These are phyloP conservation scores for Clanis bilineata DNA, from an alignment of 2,888 invertebrate species.

Conservation along the genomic window DNA sequence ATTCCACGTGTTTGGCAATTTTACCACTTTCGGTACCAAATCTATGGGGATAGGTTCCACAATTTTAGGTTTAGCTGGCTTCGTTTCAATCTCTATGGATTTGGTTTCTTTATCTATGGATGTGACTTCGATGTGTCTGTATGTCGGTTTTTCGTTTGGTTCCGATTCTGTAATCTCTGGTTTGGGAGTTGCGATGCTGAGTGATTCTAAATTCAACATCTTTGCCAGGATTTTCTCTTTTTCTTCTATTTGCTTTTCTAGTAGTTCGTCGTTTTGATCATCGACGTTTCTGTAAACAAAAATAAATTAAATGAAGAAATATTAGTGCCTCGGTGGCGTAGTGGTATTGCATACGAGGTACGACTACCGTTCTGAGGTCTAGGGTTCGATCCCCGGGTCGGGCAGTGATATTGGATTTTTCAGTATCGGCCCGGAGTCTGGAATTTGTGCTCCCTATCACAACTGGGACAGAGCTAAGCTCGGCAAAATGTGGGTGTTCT, in stretches of 20 bases:
- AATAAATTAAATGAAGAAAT: background rate
- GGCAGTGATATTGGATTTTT: too few species aligned
- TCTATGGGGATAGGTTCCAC: slow-evolving; percentile 42
- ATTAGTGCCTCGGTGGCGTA: too few species aligned
- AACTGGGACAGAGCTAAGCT: too few species aligned
- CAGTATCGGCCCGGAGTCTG: too few species aligned
- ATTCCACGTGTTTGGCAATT: slow-evolving; percentile 83
- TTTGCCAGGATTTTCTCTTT: slow-evolving; percentile 88
- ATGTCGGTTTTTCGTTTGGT: background rate
- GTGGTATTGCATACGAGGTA: too few species aligned
- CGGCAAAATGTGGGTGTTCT: too few species aligned
- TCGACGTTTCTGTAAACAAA: slow-evolving; percentile 65
- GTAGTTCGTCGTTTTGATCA: slow-evolving; percentile 83
- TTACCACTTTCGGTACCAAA: slow-evolving; percentile 73
- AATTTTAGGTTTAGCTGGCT: slow-evolving; percentile 25
- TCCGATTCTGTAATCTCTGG: slow-evolving; percentile 17
- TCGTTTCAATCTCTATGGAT: slow-evolving; percentile 25
- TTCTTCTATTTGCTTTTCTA: slow-evolving; percentile 87
- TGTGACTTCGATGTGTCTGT: slow-evolving; percentile 25
- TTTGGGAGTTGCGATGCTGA: slow-evolving; percentile 51
- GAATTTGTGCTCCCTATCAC: too few species aligned
- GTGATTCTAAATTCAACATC: slow-evolving; percentile 83
- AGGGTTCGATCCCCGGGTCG: too few species aligned
- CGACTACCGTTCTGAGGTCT: too few species aligned
- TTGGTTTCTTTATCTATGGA: slow-evolving; percentile 8